Evolutionary conservation across 2,888 invertebrate species (phyloP), one percentile per base, ranked within the genome.

Genomic region (Aromia moschata): DNA sequence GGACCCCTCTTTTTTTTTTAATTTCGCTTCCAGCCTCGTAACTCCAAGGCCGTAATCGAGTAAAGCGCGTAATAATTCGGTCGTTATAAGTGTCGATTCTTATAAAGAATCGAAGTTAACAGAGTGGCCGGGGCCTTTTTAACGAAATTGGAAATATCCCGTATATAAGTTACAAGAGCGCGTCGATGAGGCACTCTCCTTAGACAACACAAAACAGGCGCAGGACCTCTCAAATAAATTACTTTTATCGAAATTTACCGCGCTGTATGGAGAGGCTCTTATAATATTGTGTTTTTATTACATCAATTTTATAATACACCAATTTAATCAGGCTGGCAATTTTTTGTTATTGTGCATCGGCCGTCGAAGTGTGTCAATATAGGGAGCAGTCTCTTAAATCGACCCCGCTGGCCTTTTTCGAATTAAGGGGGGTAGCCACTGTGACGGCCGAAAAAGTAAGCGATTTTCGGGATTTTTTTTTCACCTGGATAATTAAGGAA

Each of bases 41-140:
- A 73, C 66, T 73, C 71, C 60, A 66, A 62, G 67, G 61, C 14
- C 43, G 64, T 64, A 64, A 74, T 74, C 70, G 70, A 72, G 70
- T 72, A 71, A 74, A 75, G 72, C 66, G 72, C 66, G 67, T 69
- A 72, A 75, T 75, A 76, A 76, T 76, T 75, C 63, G 71, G 67
- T 65, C 71, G 70, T 77, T 78, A 76, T 77, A 77, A 79, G 77
- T 78, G 79, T 79, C 79, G 79, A 79, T 79, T 77, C 77, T 76
- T 75, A 74, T 79, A 76, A 77, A 76, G 75, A 69, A 72, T 72
- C 72, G 73, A 74, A 73, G 74, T 78, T 74, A 76, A 77, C 77
- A 78, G 78, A 80, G 74, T 78, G 77, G 76, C 79, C 79, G 74
- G 77, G 74, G 77, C n/a, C n/a, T 79, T 80, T 79, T 80, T 80